These are phyloP conservation scores for Heliconius aoede DNA, from an alignment of 2,888 invertebrate species.

Conservation along the genomic window DNA sequence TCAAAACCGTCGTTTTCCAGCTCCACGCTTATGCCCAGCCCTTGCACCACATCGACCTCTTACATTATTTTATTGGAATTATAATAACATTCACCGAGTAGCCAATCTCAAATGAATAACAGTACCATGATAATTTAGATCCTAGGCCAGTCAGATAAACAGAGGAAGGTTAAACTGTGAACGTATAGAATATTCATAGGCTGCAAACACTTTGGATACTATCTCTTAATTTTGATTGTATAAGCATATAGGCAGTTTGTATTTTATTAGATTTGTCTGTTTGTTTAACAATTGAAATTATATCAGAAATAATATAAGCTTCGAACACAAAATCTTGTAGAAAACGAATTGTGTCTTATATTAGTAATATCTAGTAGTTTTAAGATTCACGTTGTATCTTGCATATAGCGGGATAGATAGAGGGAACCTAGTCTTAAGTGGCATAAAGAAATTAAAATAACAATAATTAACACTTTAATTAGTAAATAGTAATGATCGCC, in stretches of 20 bases:
- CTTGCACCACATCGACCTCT: too few relatives aligned
- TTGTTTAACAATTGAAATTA: neutral
- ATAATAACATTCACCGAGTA: neutral
- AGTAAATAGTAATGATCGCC: too few relatives aligned
- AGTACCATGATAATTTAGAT: slow-evolving; percentile 53
- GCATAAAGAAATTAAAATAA: too few relatives aligned
- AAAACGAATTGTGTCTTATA: too few relatives aligned
- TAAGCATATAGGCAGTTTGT: neutral
- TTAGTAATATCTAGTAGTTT: neutral
- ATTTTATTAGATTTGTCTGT: neutral
- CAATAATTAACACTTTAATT: too few relatives aligned
- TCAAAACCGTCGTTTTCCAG: too few relatives aligned
- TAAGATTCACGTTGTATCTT: neutral
- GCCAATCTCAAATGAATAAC: slow-evolving; percentile 20
- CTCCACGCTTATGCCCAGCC: too few relatives aligned
- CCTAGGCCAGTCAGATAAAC: slow-evolving; percentile 57
- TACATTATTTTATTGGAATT: too few relatives aligned
- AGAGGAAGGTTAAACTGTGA: slow-evolving; percentile 58
- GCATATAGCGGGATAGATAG: neutral
- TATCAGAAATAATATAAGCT: neutral
- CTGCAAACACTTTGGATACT: slow-evolving; percentile 42
- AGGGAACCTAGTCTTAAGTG: too few relatives aligned
- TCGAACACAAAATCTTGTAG: neutral
- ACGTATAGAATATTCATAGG: slow-evolving; percentile 62
- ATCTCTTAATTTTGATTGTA: slow-evolving; percentile 26